These are phyloP conservation scores for Hirtodrosophila alboralis DNA, from an alignment of 2,888 invertebrate genomes.

Conservation along the genomic window DNA sequence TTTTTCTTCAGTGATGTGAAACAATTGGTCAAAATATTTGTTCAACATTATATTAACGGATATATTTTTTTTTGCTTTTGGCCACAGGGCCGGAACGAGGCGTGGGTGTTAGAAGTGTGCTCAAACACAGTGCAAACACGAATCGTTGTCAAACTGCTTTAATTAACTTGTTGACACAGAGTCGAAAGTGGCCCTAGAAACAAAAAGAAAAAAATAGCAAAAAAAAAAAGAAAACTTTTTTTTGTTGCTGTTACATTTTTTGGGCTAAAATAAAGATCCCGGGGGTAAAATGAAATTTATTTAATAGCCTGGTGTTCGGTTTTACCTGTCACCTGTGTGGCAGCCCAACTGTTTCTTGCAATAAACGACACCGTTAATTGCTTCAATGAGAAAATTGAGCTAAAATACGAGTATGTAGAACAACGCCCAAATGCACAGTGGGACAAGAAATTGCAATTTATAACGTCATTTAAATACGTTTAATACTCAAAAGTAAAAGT, in stretches of 20 bases:
- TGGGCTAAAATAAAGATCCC: constrained; percentile 30
- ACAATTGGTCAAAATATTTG: not conserved
- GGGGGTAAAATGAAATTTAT: constrained; percentile 66
- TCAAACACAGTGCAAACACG: constrained; percentile 33
- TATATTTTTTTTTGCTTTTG: too few relatives aligned
- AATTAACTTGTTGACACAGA: constrained; percentile 77
- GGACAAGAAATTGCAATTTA: too few relatives aligned
- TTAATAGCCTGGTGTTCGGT: constrained; percentile 28
- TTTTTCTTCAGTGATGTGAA: not conserved
- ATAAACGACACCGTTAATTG: constrained; percentile 68
- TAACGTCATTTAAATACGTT: too few relatives aligned
- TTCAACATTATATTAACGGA: not conserved
- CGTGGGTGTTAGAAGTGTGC: constrained; percentile 9
- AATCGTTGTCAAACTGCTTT: constrained; percentile 71
- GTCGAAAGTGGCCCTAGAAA: constrained; percentile 36
- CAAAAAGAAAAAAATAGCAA: constrained; percentile 4
- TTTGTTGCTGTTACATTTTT: constrained; percentile 10
- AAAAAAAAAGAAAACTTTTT: constrained; percentile 27
- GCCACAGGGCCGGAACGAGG: too few relatives aligned
- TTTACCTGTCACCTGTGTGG: constrained; percentile 42
- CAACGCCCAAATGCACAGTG: not conserved
- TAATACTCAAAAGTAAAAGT: too few relatives aligned
- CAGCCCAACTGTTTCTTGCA: constrained; percentile 48
- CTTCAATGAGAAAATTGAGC: constrained; percentile 65
- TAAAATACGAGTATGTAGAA: constrained; percentile 33